Evolutionary conservation across 2,113 vertebrate species (phyloP).

Genomic region (Cyprinodon variegatus): DNA sequence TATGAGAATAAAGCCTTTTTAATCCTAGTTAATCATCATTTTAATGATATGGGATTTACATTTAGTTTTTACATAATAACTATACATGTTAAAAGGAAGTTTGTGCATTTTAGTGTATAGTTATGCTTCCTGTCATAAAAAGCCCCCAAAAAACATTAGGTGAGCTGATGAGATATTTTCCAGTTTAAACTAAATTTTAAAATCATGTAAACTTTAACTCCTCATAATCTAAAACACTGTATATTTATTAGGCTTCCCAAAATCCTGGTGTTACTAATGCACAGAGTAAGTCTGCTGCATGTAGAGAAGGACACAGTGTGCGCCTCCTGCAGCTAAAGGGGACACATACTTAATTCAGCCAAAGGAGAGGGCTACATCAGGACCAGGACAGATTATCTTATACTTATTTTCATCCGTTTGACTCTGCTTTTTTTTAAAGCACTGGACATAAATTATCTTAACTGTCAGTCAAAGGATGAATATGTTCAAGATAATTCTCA

Average conservation of each 20-base stretch:
- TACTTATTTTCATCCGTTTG: neutral
- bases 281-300: conserved; percentile 33
- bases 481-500: neutral
- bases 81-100: neutral
- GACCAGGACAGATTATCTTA: neutral
- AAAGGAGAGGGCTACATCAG: neutral
- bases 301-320: conserved; percentile 53
- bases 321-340: conserved; percentile 29
- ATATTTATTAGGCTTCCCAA: conserved; percentile 26
- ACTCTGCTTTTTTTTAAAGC: neutral
- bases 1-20: neutral
- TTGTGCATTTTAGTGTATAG: neutral
- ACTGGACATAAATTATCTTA: conserved; percentile 40
- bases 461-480: conserved; percentile 15
- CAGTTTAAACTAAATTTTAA: conserved; percentile 12
- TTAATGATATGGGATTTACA: neutral
- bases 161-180: neutral
- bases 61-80: neutral
- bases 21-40: neutral
- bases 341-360: conserved; percentile 24
- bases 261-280: conserved; percentile 46
- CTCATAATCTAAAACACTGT: neutral
- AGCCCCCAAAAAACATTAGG: neutral
- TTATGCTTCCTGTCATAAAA: neutral
- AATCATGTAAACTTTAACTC: conserved; percentile 13